Base-by-base conservation (phyloP, 1,140 invertebrate species). In the Chelonus insularis region DNA sequence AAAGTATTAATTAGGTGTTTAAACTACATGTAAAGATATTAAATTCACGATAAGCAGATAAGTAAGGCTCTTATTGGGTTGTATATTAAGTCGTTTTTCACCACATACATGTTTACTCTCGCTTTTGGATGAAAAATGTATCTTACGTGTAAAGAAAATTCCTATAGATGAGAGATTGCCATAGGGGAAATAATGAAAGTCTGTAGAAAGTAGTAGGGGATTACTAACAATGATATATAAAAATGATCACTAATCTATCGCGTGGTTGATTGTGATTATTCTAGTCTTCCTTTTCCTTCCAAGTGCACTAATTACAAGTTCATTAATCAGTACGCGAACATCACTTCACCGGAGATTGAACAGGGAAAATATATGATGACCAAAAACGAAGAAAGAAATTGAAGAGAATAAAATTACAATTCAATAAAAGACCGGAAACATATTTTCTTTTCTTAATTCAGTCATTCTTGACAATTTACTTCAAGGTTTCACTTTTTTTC, bases 1-100 rank as follows among this genome's bases (percentile, higher is more conserved):
- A 29, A 29, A 29, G 7, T 7, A 3, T 4, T 29, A 4, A 29
- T 4, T 29, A 29, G 3, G 25, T 29, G 25, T 29, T 29, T 23
- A 57, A 34, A 39, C 47, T 8, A 50, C 29, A 8, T 37, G 23
- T 45, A 41, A 55, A 51, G 39, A 55, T 50, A 64, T 64, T 57
- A 60, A 45, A 61, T 57, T 57, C 52, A n/a, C 25, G 50, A 34
- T 58, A 57, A 56, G 57, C 36, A 52, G 64, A 65, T 65, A 62
- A 65, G 62, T 65, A 60, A 62, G 60, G 43, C 60, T 29, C 51
- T 62, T 60, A 65, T 65, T 65, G 61, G 60, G 11, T 51, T 48
- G 36, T 43, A 34, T 34, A 41, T 57, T 48, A 55, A 52, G 50
- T 55, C 9, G 20, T 60, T 60, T 60, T 60, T 60, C 58, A 14